Conservation (phyloP, 2,888 invertebrate species). For the Chrysolina haemoptera region DNA sequence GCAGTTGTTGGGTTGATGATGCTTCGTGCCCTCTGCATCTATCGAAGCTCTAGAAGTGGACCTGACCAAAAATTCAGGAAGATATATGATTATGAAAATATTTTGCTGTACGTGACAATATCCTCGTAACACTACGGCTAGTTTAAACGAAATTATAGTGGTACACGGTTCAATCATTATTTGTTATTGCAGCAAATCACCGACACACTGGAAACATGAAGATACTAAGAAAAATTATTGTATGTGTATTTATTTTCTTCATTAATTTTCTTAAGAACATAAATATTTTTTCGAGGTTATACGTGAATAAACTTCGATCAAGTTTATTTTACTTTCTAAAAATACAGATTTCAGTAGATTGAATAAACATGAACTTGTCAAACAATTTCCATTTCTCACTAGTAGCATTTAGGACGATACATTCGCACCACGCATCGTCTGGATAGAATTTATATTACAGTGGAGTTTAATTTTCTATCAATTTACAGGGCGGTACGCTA, state of each 20-base stretch:
- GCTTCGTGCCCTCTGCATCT: too few species aligned
- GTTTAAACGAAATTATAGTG: background rate
- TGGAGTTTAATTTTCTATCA: background rate
- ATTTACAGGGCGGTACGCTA: background rate
- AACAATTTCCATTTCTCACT: constrained; percentile 37
- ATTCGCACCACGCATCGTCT: constrained; percentile 17
- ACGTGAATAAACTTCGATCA: constrained; percentile 44
- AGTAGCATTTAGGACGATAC: constrained; percentile 9
- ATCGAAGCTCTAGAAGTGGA: too few species aligned
- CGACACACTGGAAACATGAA: constrained; percentile 43
- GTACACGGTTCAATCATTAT: constrained; percentile 25
- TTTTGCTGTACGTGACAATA: background rate
- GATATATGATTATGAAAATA: too few species aligned
- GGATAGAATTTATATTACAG: constrained; percentile 1
- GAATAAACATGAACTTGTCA: constrained; percentile 49
- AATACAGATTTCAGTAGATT: constrained; percentile 49
- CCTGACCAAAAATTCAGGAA: too few species aligned
- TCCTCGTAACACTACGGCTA: background rate
- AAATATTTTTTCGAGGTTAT: constrained; percentile 51
- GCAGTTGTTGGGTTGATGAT: too few species aligned
- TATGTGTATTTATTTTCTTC: constrained; percentile 43
- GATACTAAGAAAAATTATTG: constrained; percentile 47
- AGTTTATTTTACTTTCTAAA: constrained; percentile 52
- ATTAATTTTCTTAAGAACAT: constrained; percentile 49
- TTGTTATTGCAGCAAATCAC: constrained; percentile 37